phyloP scores from a whole-genome alignment of 2,888 invertebrate species.

The Anthophora plumipes region DNA sequence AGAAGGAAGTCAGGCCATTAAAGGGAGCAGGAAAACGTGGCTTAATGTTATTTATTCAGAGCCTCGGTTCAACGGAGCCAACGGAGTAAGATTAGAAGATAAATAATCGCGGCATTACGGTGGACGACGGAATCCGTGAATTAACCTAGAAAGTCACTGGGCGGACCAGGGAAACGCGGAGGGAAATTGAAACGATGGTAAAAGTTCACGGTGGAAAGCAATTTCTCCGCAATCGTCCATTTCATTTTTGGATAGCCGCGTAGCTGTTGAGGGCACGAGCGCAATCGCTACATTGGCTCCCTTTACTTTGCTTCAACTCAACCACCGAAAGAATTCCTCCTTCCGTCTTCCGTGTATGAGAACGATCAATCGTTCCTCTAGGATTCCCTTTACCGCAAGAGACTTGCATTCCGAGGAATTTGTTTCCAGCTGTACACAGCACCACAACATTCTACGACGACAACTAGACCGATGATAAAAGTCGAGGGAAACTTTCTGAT shows the following conservation, averaged over 20 bases:
- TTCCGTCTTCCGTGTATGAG: conserved; percentile 24
- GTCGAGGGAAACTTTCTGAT: no score
- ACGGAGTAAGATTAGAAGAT: conserved; percentile 32
- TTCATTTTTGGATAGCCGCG: conserved; percentile 27
- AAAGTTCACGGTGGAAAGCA: conserved; percentile 41
- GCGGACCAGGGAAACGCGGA: conserved; percentile 10
- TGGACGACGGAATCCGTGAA: conserved; percentile 30
- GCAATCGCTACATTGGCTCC: conserved; percentile 16
- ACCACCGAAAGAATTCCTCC: conserved; percentile 30
- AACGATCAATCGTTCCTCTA: conserved; percentile 33
- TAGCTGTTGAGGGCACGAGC: conserved; percentile 10
- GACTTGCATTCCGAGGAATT: conserved; percentile 27
- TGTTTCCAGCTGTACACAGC: conserved; percentile 5
- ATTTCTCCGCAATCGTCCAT: conserved; percentile 48
- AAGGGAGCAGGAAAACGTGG: conserved; percentile 4
- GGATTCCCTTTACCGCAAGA: conserved; percentile 14
- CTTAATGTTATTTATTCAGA: conserved; percentile 37
- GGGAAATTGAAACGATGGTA: conserved; percentile 50
- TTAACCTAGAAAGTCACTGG: conserved; percentile 55
- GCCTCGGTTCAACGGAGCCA: background rate
- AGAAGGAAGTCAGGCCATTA: background rate
- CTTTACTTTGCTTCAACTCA: conserved; percentile 7
- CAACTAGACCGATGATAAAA: no score
- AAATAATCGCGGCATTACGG: conserved; percentile 43
- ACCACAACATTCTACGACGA: background rate